Conservation (phyloP, 2,113 vertebrate genomes). For the Zosterops pallidus region DNA sequence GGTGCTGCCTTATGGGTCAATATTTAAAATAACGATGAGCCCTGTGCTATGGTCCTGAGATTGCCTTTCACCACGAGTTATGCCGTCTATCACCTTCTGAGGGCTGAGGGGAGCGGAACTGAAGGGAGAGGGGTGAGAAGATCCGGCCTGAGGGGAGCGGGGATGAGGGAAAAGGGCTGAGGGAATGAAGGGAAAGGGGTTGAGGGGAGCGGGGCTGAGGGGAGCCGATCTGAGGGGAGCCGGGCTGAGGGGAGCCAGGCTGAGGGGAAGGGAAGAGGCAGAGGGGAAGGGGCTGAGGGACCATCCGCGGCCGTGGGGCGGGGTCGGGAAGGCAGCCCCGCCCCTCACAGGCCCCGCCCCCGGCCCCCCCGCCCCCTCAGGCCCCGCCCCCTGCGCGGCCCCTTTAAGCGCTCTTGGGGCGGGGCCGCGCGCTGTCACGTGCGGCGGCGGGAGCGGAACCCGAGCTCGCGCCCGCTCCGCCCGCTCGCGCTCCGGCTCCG, state of each 20-base stretch:
- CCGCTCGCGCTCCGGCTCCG: no score
- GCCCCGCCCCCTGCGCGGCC: neutral
- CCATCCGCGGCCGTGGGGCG: neutral
- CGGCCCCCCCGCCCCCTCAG: no score
- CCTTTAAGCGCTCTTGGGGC: neutral
- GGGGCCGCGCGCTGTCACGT: neutral
- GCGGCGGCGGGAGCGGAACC: no score
- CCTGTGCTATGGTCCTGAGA: neutral
- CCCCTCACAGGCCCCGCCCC: neutral
- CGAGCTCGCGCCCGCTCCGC: no score
- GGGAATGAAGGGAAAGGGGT: neutral
- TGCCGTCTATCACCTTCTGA: neutral
- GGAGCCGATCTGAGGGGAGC: no score
- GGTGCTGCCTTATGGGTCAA: neutral
- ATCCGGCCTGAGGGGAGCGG: neutral
- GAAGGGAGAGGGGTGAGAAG: neutral
- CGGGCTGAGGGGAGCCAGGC: no score
- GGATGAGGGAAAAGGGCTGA: accelerated
- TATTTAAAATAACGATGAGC: neutral
- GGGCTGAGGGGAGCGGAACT: neutral
- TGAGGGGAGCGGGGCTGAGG: neutral
- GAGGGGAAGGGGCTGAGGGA: neutral
- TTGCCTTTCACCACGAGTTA: neutral
- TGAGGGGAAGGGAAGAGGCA: no score
- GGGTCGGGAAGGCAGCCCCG: no score